phyloP scores from a whole-genome alignment of 2,797 vertebrate species.

The Lepidocolaptes lacrymiger region DNA sequence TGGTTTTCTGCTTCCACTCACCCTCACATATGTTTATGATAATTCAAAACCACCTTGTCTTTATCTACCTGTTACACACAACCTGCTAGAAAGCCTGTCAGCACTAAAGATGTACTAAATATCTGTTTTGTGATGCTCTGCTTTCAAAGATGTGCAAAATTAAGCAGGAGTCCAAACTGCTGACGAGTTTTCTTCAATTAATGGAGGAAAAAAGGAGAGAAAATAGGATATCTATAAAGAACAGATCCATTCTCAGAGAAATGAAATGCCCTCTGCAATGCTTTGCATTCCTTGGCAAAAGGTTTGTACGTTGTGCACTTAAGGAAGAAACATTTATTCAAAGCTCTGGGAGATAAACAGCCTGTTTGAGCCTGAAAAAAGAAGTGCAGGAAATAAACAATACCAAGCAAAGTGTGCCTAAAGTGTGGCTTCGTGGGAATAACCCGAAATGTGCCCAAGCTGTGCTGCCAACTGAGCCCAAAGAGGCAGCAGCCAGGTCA shows the following conservation, averaged over 20 bases:
- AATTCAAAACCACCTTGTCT: background rate
- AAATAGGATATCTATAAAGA: background rate
- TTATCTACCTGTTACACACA: background rate
- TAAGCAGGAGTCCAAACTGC: background rate
- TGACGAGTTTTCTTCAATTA: background rate
- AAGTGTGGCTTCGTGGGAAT: background rate
- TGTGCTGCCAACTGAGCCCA: background rate
- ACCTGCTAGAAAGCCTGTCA: background rate
- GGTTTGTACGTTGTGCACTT: background rate
- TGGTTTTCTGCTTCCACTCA: background rate
- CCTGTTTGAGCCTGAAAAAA: background rate
- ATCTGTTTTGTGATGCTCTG: background rate
- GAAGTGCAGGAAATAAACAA: background rate
- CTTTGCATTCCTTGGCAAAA: background rate
- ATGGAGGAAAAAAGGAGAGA: background rate
- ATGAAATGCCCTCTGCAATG: background rate
- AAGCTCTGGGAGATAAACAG: background rate
- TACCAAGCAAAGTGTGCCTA: background rate
- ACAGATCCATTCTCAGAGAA: background rate
- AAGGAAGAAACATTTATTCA: background rate
- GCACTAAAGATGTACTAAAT: background rate
- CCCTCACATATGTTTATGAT: background rate
- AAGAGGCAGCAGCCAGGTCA: background rate
- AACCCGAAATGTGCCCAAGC: background rate
- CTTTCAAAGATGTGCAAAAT: background rate